Conservation (phyloP, 2,113 vertebrate genomes). For the Tupaia tana region DNA sequence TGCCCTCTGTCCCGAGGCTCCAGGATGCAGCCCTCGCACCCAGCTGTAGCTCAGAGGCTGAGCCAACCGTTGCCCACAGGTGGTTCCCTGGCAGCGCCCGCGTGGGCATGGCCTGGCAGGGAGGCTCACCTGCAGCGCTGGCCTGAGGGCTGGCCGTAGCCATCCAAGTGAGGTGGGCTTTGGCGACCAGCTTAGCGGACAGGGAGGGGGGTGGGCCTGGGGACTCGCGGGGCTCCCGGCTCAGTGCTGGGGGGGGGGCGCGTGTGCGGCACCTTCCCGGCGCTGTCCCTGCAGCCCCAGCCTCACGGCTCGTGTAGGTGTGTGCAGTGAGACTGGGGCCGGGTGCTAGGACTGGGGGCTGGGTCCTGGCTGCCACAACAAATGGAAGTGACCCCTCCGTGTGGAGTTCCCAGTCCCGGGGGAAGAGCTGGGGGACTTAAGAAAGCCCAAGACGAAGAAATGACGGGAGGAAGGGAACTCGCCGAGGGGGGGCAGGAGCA, state of each 20-base stretch:
- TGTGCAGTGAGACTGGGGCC: background rate
- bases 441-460: background rate
- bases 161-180: background rate
- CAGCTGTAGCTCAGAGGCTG: accelerated
- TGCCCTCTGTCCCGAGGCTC: background rate
- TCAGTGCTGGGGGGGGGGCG: too few species aligned
- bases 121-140: too few species aligned
- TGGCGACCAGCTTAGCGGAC: background rate
- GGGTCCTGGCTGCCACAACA: accelerated
- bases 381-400: background rate
- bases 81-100: background rate
- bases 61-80: background rate
- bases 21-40: background rate
- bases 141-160: too few species aligned
- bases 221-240: too few species aligned
- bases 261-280: too few species aligned
- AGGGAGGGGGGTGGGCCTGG: background rate
- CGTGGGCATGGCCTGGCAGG: too few species aligned
- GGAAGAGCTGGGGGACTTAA: background rate
- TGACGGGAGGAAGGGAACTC: background rate
- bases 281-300: background rate
- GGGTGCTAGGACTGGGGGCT: background rate
- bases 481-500: background rate
- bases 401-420: background rate
- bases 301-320: background rate